These are phyloP conservation scores for Apteryx mantelli DNA, from an alignment of 2,113 vertebrate genomes.

Conservation along the genomic window DNA sequence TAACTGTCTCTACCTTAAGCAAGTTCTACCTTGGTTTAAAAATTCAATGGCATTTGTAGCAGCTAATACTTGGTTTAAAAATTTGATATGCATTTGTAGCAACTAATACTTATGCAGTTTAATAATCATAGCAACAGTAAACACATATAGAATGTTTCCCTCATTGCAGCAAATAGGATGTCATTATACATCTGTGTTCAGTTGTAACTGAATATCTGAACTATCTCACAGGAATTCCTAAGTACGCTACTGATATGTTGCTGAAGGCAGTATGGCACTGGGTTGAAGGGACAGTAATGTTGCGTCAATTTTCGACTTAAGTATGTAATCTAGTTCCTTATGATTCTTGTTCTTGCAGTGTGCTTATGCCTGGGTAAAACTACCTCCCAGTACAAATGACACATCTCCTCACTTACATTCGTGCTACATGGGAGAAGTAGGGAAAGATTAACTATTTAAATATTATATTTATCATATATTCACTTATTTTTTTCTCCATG, in stretches of 20 bases:
- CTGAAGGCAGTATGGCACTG: not conserved
- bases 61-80: not conserved
- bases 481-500: not conserved
- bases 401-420: not conserved
- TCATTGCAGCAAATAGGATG: not conserved
- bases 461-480: not conserved
- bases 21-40: not conserved
- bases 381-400: not conserved
- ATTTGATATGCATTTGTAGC: not conserved
- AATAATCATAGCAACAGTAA: not conserved
- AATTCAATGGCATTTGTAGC: not conserved
- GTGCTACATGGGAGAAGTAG: not conserved
- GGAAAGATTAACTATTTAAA: not conserved
- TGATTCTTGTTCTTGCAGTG: not conserved
- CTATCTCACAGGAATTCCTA: not conserved
- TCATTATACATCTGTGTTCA: not conserved
- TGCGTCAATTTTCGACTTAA: not conserved
- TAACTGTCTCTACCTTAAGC: not conserved
- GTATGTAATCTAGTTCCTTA: not conserved
- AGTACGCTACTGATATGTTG: not conserved
- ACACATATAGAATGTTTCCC: not conserved
- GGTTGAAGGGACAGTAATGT: not conserved
- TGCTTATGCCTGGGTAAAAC: not conserved
- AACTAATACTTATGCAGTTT: not conserved
- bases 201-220: not conserved